These are phyloP conservation scores for Odontocolon sp. DNA, from an alignment of 2,888 invertebrate genomes.

Conservation along the genomic window DNA sequence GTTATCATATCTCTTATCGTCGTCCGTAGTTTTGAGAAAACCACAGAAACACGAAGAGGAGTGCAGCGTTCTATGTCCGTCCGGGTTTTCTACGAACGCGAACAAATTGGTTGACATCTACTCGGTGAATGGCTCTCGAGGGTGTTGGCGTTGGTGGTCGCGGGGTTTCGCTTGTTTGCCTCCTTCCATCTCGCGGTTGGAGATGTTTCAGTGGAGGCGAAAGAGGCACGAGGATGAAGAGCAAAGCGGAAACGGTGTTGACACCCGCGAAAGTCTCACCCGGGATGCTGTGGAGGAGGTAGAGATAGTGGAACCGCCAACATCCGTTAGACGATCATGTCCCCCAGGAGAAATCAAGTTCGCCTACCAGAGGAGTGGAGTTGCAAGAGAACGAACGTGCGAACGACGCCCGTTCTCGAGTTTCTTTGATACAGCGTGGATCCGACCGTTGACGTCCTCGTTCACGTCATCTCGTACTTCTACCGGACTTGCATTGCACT, in stretches of 20 bases:
- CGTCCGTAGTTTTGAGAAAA: conserved; percentile 16
- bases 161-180: conserved; percentile 30
- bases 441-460: conserved; percentile 30
- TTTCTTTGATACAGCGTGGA: conserved; percentile 60
- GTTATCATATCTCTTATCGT: neutral
- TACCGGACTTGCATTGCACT: conserved; percentile 13
- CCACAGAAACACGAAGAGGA: conserved; percentile 3
- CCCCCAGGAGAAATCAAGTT: conserved; percentile 73
- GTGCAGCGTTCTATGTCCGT: conserved; percentile 33
- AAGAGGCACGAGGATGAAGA: conserved; percentile 44
- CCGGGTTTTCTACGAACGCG: conserved; percentile 22
- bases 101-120: conserved; percentile 66
- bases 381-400: conserved; percentile 56
- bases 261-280: conserved; percentile 37
- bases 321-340: conserved; percentile 64
- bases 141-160: conserved; percentile 46
- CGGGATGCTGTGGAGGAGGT: conserved; percentile 28
- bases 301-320: conserved; percentile 44
- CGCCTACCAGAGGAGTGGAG: conserved; percentile 59
- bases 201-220: conserved; percentile 38
- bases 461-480: conserved; percentile 1
- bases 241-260: conserved; percentile 50
- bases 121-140: conserved; percentile 63
- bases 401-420: conserved; percentile 63
- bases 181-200: conserved; percentile 20